A percentile compares a stretch with the other conserved stretches of the same genome.
Evolutionary conservation across 2,113 vertebrate genomes (phyloP).

Genomic region (Boulengeromyrus knoepffleri): DNA sequence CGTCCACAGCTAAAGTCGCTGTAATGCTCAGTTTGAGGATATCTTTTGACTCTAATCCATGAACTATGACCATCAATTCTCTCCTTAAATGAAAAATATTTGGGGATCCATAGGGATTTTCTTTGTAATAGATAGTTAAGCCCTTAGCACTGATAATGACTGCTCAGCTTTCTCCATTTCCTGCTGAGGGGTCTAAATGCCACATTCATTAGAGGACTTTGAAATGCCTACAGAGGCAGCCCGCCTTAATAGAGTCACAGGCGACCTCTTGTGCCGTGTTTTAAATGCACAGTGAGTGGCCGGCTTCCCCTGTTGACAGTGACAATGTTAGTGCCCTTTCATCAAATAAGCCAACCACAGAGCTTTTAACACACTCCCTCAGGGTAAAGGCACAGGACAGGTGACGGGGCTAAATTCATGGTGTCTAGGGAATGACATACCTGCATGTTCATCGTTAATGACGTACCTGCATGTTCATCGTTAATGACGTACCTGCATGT

Average conservation of each 20-base stretch:
- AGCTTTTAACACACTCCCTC: neutral
- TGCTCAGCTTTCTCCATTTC: neutral
- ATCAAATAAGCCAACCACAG: neutral
- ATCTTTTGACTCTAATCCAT: neutral
- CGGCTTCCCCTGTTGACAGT: neutral
- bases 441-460: neutral
- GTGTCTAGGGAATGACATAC: neutral
- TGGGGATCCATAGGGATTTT: neutral
- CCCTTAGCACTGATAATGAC: neutral
- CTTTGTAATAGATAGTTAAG: neutral
- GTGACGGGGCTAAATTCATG: neutral
- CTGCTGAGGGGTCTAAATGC: conserved; percentile 6
- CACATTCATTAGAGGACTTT: neutral
- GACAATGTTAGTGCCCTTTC: neutral
- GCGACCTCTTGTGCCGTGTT: neutral
- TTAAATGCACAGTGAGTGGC: neutral
- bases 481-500: too few relatives aligned
- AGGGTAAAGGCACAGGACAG: neutral
- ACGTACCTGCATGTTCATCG: neutral
- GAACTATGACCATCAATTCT: neutral
- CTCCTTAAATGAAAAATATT: neutral
- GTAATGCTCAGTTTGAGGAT: neutral
- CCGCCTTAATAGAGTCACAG: neutral
- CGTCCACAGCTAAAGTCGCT: neutral
- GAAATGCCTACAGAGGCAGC: neutral